phyloP scores from a whole-genome alignment of 2,888 invertebrate genomes.

The Euzetes globulus region DNA sequence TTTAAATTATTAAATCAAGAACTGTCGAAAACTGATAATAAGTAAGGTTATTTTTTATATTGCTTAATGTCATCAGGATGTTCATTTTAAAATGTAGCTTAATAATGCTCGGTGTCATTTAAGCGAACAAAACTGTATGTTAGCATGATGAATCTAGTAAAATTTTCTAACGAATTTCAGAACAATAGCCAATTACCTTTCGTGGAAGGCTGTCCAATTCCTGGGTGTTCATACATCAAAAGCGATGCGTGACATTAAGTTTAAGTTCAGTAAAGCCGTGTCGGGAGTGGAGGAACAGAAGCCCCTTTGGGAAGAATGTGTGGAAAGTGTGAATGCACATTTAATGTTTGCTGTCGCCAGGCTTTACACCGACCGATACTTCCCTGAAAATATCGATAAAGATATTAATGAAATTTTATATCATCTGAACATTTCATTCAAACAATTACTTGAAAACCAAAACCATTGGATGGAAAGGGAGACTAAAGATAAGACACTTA shows the following conservation, averaged over 20 bases:
- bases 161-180: not conserved
- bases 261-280: slow-evolving; percentile 17
- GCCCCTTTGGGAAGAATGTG: slow-evolving; percentile 28
- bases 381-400: slow-evolving; percentile 16
- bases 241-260: slow-evolving; percentile 19
- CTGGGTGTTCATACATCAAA: slow-evolving; percentile 11
- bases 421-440: slow-evolving; percentile 46
- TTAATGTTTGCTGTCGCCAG: slow-evolving; percentile 14
- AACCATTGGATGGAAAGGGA: slow-evolving; percentile 50
- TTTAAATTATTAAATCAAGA: too few species aligned
- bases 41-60: not conserved
- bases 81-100: too few species aligned
- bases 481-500: slow-evolving; percentile 49
- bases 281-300: slow-evolving; percentile 11
- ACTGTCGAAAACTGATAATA: not conserved
- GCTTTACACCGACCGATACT: slow-evolving; percentile 32
- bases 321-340: slow-evolving; percentile 11
- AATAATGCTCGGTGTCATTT: too few species aligned
- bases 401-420: slow-evolving; percentile 45
- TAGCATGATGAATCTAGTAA: not conserved
- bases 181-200: slow-evolving; percentile 33
- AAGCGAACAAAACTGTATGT: too few species aligned
- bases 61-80: too few species aligned
- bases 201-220: slow-evolving; percentile 11
- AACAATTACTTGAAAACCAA: slow-evolving; percentile 44